Conservation (phyloP, 2,797 vertebrate species). For the Peromyscus melanophrys region DNA sequence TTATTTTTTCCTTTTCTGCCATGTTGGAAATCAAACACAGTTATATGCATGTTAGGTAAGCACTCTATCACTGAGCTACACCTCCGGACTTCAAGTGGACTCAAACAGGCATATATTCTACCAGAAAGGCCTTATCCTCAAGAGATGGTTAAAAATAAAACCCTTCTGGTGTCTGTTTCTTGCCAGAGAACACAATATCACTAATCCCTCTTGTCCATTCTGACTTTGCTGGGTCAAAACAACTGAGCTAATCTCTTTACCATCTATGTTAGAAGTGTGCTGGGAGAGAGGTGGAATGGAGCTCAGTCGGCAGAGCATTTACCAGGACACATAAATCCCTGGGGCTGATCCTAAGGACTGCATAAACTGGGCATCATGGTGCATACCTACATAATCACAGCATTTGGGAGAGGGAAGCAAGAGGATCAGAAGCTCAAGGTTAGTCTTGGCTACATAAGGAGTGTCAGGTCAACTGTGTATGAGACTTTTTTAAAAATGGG, state of each 20-base stretch:
- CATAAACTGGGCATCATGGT: background rate
- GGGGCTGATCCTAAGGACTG: background rate
- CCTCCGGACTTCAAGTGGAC: background rate
- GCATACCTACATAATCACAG: background rate
- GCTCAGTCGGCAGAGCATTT: no score
- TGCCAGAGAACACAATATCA: background rate
- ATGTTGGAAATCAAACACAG: background rate
- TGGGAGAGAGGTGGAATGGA: background rate
- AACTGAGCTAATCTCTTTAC: background rate
- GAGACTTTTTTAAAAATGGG: background rate
- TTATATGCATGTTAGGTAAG: background rate
- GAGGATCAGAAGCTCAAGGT: background rate
- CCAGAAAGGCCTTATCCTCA: background rate
- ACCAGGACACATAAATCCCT: no score
- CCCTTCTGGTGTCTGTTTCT: background rate
- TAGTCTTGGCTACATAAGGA: background rate
- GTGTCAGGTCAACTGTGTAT: background rate
- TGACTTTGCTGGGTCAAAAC: background rate
- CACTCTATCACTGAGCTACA: no score
- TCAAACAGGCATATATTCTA: background rate
- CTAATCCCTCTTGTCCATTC: background rate
- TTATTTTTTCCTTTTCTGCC: background rate
- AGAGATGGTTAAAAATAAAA: background rate
- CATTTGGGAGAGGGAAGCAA: no score
- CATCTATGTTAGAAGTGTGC: background rate